Percentiles rank a stretch among this genome's conserved stretches.
These are phyloP conservation scores for Bembecia ichneumoniformis DNA, from an alignment of 2,888 invertebrate genomes.

Conservation along the genomic window DNA sequence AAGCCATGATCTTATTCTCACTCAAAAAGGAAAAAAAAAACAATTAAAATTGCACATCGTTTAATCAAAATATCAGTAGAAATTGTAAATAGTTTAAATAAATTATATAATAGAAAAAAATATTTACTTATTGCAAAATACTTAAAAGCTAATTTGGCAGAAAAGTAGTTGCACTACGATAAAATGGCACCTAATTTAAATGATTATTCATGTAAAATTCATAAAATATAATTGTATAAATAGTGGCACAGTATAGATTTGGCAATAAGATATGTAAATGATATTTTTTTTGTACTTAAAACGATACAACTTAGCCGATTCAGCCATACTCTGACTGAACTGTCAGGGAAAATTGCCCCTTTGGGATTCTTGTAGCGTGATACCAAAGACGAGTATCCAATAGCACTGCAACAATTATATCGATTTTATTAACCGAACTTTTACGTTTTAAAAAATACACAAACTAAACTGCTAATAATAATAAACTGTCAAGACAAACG, in stretches of 20 bases:
- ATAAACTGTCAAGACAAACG: no score
- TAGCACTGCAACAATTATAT: slow-evolving; percentile 73
- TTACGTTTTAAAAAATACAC: no score
- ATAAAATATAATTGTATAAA: slow-evolving; percentile 19
- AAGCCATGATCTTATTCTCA: no score
- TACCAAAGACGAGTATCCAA: slow-evolving; percentile 94
- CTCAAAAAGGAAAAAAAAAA: no score
- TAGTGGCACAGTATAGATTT: slow-evolving; percentile 34
- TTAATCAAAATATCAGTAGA: neutral
- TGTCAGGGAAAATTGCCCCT: slow-evolving; percentile 87
- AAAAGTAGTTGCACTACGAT: slow-evolving; percentile 46
- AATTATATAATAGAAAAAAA: slow-evolving; percentile 13
- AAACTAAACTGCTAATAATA: no score
- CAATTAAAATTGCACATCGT: neutral
- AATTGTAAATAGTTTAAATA: slow-evolving; percentile 2
- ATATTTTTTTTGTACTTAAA: slow-evolving; percentile 40
- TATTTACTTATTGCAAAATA: slow-evolving; percentile 28
- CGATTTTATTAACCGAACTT: no score
- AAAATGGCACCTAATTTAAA: slow-evolving; percentile 50
- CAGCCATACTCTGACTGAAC: slow-evolving; percentile 94
- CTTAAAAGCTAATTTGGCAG: slow-evolving; percentile 27
- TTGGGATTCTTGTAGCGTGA: slow-evolving; percentile 86
- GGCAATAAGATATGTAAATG: slow-evolving; percentile 59
- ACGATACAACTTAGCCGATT: slow-evolving; percentile 18
- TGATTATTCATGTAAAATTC: slow-evolving; percentile 7